Conservation (phyloP, 2,888 invertebrate genomes). For the Geotrupes spiniger region DNA sequence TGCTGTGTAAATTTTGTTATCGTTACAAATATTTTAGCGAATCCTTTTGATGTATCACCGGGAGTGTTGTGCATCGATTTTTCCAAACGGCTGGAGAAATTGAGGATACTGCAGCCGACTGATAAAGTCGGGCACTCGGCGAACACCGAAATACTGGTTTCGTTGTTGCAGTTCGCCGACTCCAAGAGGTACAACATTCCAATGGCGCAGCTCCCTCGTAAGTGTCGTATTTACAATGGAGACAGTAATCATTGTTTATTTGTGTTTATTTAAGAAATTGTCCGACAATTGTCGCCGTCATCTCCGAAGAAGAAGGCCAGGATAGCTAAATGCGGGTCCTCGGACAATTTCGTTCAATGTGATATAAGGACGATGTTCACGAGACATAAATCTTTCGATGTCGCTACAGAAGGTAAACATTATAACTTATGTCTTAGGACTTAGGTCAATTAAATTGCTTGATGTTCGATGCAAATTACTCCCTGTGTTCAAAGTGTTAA, state of each 20-base stretch:
- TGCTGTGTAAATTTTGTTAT: too few species aligned
- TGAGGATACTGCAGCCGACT: conserved; percentile 51
- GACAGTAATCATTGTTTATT: conserved; percentile 6
- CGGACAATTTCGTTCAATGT: conserved; percentile 51
- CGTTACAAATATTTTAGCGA: conserved; percentile 28
- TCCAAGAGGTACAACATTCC: conserved; percentile 53
- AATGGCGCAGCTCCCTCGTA: conserved; percentile 50
- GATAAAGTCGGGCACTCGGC: conserved; percentile 52
- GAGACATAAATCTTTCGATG: conserved; percentile 50
- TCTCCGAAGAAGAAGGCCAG: conserved; percentile 21
- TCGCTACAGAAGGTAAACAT: conserved; percentile 47
- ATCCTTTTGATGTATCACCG: conserved; percentile 16
- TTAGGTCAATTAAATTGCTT: not conserved
- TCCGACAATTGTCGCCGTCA: not conserved
- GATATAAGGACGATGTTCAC: conserved; percentile 59
- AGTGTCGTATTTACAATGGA: conserved; percentile 25
- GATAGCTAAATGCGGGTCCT: conserved; percentile 25
- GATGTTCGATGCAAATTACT: not conserved
- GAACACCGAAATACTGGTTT: conserved; percentile 50
- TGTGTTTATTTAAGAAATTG: conserved; percentile 8
- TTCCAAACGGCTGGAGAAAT: conserved; percentile 53
- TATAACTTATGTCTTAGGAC: not conserved
- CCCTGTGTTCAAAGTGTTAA: not conserved
- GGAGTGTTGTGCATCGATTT: too few species aligned
- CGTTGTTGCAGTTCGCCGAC: conserved; percentile 53